phyloP scores from a whole-genome alignment of 2,797 vertebrate species.

The Lepidocolaptes lacrymiger region DNA sequence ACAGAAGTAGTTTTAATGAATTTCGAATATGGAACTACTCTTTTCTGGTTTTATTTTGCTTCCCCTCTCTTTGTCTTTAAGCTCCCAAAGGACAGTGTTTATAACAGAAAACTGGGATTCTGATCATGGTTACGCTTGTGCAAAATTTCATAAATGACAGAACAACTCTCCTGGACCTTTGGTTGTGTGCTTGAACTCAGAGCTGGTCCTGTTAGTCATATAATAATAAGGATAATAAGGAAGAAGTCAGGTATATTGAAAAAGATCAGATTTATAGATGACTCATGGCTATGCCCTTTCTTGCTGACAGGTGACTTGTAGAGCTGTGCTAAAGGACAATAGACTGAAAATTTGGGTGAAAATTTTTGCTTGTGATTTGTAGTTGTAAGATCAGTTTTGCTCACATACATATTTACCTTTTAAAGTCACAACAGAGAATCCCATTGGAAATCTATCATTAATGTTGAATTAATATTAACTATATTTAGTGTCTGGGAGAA shows the following conservation, averaged over 20 bases:
- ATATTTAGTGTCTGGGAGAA: neutral
- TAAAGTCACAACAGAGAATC: neutral
- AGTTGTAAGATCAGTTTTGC: neutral
- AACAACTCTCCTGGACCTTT: neutral
- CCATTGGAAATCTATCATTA: neutral
- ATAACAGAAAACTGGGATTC: neutral
- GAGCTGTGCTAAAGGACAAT: neutral
- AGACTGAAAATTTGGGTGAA: neutral
- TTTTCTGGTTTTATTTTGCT: constrained; percentile 63
- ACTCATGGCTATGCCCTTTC: neutral
- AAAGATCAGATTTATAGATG: neutral
- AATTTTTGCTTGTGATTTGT: neutral
- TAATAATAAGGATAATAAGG: neutral
- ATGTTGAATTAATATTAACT: constrained; percentile 1
- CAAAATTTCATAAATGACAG: neutral
- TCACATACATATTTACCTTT: neutral
- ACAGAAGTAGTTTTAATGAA: constrained; percentile 53
- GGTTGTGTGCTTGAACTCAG: neutral
- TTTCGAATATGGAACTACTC: constrained; percentile 65
- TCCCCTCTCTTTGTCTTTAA: neutral
- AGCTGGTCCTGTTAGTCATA: neutral
- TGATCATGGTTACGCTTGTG: neutral
- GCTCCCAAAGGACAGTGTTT: neutral
- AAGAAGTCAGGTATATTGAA: neutral
- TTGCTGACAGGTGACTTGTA: neutral